Conservation (phyloP, 2,888 invertebrate species). For the Chrysina gloriosa region DNA sequence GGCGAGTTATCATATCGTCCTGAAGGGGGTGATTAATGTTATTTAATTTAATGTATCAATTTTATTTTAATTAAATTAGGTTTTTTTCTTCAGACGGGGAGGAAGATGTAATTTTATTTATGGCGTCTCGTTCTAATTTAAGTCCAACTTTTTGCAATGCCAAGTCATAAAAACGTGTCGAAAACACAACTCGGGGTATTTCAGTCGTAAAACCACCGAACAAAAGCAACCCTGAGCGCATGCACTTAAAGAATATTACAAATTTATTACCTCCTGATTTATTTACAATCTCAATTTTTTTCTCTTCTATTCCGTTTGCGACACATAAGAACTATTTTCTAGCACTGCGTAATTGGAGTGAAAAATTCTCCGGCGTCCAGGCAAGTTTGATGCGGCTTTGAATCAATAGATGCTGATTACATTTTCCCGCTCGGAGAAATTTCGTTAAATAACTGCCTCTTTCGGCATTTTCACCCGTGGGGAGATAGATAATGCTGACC, state of each 20-base stretch:
- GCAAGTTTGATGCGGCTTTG: constrained; percentile 37
- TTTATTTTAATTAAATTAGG: constrained; percentile 12
- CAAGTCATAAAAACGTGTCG: constrained; percentile 28
- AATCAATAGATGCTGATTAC: constrained; percentile 59
- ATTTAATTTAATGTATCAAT: background rate
- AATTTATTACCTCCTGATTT: constrained; percentile 25
- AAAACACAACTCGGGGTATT: constrained; percentile 15
- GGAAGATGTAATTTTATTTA: constrained; percentile 4
- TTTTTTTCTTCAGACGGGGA: background rate
- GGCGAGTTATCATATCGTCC: background rate
- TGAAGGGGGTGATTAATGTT: constrained; percentile 10
- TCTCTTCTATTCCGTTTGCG: background rate
- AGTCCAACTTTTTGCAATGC: background rate
- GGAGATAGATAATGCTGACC: constrained; percentile 44
- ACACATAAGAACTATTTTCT: too few species aligned
- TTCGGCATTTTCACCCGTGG: constrained; percentile 58
- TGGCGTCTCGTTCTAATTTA: background rate
- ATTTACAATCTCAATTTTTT: constrained; percentile 3
- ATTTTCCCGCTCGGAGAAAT: constrained; percentile 56
- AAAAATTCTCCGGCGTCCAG: too few species aligned
- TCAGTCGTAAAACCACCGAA: constrained; percentile 20
- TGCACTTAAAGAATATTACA: constrained; percentile 28
- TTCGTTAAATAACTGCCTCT: constrained; percentile 61
- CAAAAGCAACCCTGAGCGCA: background rate
- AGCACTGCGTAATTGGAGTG: too few species aligned